phyloP scores from a whole-genome alignment of 2,113 vertebrate genomes.

The Hassar affinis region DNA sequence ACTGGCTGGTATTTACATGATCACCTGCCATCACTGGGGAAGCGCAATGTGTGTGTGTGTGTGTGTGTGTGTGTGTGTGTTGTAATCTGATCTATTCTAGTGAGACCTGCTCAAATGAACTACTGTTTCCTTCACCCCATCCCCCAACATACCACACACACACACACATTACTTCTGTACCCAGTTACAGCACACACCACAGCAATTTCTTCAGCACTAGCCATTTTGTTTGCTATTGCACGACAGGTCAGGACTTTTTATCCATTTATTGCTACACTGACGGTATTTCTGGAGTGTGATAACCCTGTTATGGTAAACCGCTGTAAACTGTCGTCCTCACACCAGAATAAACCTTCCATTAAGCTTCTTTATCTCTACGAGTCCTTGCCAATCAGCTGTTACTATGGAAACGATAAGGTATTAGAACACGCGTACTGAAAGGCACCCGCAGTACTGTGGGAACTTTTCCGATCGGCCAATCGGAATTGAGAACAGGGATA shows the following conservation, averaged over 20 bases:
- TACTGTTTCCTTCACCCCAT: slow-evolving; percentile 29
- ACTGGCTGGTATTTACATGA: slow-evolving; percentile 32
- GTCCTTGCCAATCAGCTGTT: not conserved
- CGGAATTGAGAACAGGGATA: no score
- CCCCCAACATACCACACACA: slow-evolving; percentile 44
- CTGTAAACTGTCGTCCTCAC: not conserved
- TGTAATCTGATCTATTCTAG: slow-evolving; percentile 32
- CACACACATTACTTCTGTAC: not conserved
- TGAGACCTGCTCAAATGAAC: slow-evolving; percentile 20
- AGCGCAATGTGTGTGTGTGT: not conserved
- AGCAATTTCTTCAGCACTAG: no score
- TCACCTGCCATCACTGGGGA: slow-evolving; percentile 15
- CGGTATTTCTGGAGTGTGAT: no score
- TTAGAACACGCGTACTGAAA: no score
- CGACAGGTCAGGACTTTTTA: not conserved
- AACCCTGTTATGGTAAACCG: no score
- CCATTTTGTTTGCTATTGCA: no score
- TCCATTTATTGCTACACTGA: not conserved
- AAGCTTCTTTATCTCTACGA: no score
- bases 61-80: not conserved
- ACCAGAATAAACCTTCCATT: no score
- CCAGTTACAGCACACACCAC: no score
- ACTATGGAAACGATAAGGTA: not conserved
- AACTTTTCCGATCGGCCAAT: no score
- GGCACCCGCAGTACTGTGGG: no score